These are phyloP conservation scores for Armadillidium nasatum DNA, from an alignment of 1,140 invertebrate species.

Conservation along the genomic window DNA sequence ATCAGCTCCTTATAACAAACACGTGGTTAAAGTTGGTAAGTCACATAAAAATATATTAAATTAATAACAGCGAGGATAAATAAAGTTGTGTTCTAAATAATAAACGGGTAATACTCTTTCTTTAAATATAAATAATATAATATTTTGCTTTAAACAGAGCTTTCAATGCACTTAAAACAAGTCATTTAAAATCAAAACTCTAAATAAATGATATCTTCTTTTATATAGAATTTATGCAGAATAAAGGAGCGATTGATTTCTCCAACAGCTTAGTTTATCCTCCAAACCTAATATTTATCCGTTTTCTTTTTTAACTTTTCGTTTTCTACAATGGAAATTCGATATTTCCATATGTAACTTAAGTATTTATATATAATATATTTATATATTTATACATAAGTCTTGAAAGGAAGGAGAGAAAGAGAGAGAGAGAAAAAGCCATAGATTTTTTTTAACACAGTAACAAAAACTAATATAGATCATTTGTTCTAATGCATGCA, in stretches of 20 bases:
- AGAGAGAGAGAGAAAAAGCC: too few species aligned
- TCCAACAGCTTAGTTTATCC: slow-evolving; percentile 45
- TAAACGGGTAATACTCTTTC: slow-evolving; percentile 35
- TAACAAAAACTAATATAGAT: too few species aligned
- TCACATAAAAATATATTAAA: slow-evolving; percentile 44
- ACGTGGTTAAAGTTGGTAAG: slow-evolving; percentile 88
- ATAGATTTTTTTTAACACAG: too few species aligned
- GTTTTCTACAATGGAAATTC: slow-evolving; percentile 42
- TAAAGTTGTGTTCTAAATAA: slow-evolving; percentile 46
- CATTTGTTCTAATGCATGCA: slow-evolving; percentile 27
- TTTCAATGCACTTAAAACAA: slow-evolving; percentile 1
- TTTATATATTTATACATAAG: slow-evolving; percentile 36
- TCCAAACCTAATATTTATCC: slow-evolving; percentile 45
- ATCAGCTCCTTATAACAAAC: slow-evolving; percentile 86
- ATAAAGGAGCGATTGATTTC: neutral
- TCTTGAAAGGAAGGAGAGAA: too few species aligned
- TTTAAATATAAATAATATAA: neutral
- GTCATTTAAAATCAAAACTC: neutral
- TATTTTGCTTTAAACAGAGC: neutral
- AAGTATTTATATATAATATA: slow-evolving; percentile 5
- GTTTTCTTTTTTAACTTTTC: slow-evolving; percentile 43
- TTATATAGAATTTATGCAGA: too few species aligned
- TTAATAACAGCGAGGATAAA: slow-evolving; percentile 47
- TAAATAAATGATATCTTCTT: too few species aligned
- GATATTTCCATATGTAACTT: slow-evolving; percentile 28